phyloP scores from a whole-genome alignment of 2,797 vertebrate genomes.

The Sphenodon punctatus region DNA sequence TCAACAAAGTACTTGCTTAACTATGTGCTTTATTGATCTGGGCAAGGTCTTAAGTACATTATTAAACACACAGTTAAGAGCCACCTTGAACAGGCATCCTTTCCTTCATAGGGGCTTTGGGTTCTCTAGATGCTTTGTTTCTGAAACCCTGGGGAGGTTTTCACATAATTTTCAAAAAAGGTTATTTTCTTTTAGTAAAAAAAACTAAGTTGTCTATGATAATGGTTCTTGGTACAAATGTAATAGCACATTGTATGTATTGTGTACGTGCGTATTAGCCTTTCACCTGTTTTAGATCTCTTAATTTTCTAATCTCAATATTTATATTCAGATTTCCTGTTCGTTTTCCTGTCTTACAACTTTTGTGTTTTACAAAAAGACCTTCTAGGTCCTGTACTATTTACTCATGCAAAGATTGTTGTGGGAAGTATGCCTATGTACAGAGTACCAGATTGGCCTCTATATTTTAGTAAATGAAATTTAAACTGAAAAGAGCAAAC shows the following conservation, averaged over 20 bases:
- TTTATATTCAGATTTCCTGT: not conserved
- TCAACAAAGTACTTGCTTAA: not conserved
- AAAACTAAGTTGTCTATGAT: not conserved
- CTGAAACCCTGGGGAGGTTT: not conserved
- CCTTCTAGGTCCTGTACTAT: not conserved
- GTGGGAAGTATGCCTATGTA: not conserved
- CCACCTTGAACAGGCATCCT: not conserved
- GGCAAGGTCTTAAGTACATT: not conserved
- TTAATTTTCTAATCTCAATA: not conserved
- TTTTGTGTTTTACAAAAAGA: not conserved
- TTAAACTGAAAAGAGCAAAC: not conserved
- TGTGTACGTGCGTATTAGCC: not conserved
- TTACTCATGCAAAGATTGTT: not conserved
- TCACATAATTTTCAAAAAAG: not conserved
- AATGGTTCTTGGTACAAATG: not conserved
- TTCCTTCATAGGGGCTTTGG: not conserved
- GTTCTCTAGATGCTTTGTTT: not conserved
- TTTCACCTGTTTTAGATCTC: not conserved
- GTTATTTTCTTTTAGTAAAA: not conserved
- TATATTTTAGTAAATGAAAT: not conserved
- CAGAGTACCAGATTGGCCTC: not conserved
- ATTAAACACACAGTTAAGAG: not conserved
- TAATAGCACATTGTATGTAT: not conserved
- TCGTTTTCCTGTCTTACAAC: not conserved
- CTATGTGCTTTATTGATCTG: not conserved